A percentile compares a stretch with the other conserved stretches of the same genome.
phyloP scores from a whole-genome alignment of 2,888 invertebrate species.

The Mactromeris polynyma region DNA sequence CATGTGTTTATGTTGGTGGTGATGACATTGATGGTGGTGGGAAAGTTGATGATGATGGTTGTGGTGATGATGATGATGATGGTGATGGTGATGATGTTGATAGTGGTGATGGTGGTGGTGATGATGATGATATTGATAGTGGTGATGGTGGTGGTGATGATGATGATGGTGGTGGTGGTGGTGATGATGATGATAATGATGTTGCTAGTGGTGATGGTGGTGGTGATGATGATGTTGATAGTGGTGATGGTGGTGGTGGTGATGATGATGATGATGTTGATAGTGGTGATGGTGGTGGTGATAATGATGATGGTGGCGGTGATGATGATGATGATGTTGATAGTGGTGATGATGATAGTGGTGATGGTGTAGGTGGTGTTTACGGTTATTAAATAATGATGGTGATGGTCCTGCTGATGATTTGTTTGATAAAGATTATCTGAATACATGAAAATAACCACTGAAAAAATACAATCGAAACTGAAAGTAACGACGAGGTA shows the following conservation, averaged over 20 bases:
- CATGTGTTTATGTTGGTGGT: no score
- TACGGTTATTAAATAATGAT: no score
- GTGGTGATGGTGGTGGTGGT: background rate
- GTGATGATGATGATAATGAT: background rate
- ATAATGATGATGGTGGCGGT: background rate
- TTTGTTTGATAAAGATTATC: background rate
- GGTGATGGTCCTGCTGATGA: background rate
- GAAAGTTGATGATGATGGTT: background rate
- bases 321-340: background rate
- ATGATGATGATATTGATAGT: no score
- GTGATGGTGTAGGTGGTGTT: no score
- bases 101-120: background rate
- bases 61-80: background rate
- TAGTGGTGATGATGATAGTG: no score
- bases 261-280: background rate
- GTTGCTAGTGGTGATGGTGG: background rate
- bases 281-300: background rate
- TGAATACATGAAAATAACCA: no score
- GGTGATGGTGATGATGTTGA: no score
- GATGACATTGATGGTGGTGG: no score
- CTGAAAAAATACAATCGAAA: no score
- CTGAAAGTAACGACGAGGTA: no score
- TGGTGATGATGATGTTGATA: background rate
- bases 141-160: background rate
- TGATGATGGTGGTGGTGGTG: background rate